Conservation (phyloP, 2,888 invertebrate species). For the Drosophila meridiana region DNA sequence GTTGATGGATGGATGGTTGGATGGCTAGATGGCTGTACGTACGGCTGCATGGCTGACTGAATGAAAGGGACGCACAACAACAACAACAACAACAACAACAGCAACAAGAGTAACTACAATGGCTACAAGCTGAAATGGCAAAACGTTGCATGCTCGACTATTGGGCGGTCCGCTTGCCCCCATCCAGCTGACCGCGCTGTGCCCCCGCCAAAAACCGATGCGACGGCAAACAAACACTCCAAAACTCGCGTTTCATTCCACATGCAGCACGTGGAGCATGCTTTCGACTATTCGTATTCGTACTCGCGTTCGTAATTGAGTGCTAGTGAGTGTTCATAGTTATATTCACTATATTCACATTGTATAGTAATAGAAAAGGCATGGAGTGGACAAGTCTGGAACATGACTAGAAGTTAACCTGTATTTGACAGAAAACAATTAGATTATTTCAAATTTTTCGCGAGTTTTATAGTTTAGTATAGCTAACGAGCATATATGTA, state of each 20-base stretch:
- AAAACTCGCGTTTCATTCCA: constrained; percentile 56
- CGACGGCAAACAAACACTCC: constrained; percentile 67
- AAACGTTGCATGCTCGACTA: constrained; percentile 71
- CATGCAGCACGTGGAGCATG: constrained; percentile 7
- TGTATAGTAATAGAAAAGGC: constrained; percentile 45
- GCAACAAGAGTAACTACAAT: constrained; percentile 30
- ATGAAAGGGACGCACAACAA: constrained; percentile 57
- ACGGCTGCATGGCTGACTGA: constrained; percentile 44
- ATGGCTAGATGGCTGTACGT: constrained; percentile 49
- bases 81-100: constrained; percentile 32
- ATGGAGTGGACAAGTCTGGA: not conserved
- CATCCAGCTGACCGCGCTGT: constrained; percentile 21
- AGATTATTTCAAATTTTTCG: not conserved
- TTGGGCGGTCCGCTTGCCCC: constrained; percentile 60
- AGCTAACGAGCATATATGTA: no score
- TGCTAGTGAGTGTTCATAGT: constrained; percentile 9
- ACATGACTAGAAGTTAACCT: not conserved
- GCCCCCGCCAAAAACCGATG: constrained; percentile 7
- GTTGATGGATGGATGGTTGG: constrained; percentile 75
- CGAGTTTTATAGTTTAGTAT: no score
- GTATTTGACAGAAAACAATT: not conserved
- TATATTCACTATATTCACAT: constrained; percentile 34
- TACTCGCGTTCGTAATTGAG: constrained; percentile 1
- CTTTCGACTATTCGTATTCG: constrained; percentile 9
- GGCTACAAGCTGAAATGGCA: constrained; percentile 71